These are phyloP conservation scores for Phymastichus coffea DNA, from an alignment of 1,140 invertebrate genomes.

Conservation along the genomic window DNA sequence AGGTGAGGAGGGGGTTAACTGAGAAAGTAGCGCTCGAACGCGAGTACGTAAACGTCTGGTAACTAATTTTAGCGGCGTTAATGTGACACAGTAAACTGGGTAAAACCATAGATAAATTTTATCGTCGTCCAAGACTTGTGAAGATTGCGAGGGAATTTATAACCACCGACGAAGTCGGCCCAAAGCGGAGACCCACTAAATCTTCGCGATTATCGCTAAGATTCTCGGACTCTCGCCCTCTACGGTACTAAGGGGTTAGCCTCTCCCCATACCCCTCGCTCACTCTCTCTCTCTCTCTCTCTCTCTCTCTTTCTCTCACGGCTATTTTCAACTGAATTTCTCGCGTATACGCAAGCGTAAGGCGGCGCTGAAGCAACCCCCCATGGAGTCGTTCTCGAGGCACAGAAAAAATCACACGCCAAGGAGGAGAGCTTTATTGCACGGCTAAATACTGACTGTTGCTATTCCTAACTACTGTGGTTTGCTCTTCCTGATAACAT, in stretches of 20 bases:
- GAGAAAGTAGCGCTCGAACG: no score
- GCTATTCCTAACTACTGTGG: no score
- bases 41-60: conserved; percentile 16
- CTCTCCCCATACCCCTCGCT: background rate
- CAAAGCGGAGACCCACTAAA: conserved; percentile 33
- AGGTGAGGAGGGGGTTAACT: no score
- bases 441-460: no score
- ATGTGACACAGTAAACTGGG: conserved; percentile 37
- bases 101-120: conserved; percentile 41
- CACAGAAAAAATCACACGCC: no score
- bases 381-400: no score
- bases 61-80: conserved; percentile 29
- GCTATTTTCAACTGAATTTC: conserved; percentile 10
- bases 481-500: no score
- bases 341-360: background rate
- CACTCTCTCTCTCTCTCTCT: no score
- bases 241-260: conserved; percentile 25
- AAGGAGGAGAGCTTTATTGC: no score
- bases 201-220: conserved; percentile 41
- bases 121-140: conserved; percentile 38
- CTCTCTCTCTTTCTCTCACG: no score
- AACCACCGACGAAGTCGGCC: conserved; percentile 34
- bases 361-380: no score
- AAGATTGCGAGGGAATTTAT: conserved; percentile 41
- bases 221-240: conserved; percentile 37